phyloP scores from a whole-genome alignment of 2,797 vertebrate species.

The Triplophysa yarkandensis region DNA sequence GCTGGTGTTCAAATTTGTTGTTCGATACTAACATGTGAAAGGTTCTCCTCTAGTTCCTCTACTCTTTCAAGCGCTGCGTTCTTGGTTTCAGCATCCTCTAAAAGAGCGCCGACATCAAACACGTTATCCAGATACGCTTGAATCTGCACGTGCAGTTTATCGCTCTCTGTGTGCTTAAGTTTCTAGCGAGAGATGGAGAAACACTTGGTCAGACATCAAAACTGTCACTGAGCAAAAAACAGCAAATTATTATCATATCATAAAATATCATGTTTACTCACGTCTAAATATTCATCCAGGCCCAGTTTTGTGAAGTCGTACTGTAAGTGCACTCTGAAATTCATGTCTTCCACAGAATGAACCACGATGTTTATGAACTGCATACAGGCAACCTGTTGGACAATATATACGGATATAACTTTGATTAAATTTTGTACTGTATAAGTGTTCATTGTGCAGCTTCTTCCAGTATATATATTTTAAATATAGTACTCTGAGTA shows the following conservation, averaged over 20 bases:
- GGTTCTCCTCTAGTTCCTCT: conserved; percentile 85
- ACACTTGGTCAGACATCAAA: background rate
- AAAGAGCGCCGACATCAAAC: conserved; percentile 86
- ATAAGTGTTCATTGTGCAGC: no score
- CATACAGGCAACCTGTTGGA: conserved; percentile 90
- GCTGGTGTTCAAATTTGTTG: no score
- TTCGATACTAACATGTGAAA: conserved; percentile 85
- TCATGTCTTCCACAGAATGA: conserved; percentile 97
- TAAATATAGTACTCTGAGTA: background rate
- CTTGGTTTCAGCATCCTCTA: conserved; percentile 90
- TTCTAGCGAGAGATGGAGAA: conserved; percentile 67
- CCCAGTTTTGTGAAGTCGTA: conserved; percentile 94
- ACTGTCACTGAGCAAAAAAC: background rate
- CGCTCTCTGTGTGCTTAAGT: conserved; percentile 88
- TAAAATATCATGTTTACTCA: conserved; percentile 60
- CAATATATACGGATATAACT: background rate
- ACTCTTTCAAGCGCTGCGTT: conserved; percentile 86
- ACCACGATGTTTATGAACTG: conserved; percentile 99
- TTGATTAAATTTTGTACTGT: no score
- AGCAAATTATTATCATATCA: background rate
- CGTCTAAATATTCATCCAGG: conserved; percentile 94
- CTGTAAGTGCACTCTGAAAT: conserved; percentile 94
- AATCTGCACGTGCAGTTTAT: conserved; percentile 92
- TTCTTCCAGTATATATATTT: background rate
- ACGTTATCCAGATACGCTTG: conserved; percentile 95